phyloP scores from a whole-genome alignment of 2,888 invertebrate genomes.

The Frankliniella intonsa region DNA sequence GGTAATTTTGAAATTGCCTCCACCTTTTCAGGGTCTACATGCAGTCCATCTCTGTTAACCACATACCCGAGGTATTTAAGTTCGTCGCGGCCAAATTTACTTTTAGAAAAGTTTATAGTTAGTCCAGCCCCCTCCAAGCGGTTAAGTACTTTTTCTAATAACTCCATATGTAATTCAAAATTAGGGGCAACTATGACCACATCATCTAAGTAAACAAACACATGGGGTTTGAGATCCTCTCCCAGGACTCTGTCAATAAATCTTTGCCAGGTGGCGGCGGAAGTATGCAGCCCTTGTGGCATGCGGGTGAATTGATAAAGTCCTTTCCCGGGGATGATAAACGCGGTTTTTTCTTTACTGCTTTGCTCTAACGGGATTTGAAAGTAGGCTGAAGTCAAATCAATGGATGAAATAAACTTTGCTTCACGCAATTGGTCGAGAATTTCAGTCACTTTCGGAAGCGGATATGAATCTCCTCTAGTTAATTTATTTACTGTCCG shows the following conservation, averaged over 20 bases:
- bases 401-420: background rate
- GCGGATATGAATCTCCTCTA: slow-evolving; percentile 17
- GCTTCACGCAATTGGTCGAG: slow-evolving; percentile 19
- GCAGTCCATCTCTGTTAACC: slow-evolving; percentile 30
- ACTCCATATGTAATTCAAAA: slow-evolving; percentile 30
- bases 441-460: background rate
- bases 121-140: background rate
- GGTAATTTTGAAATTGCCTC: slow-evolving; percentile 25
- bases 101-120: slow-evolving; percentile 30
- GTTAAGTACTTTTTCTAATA: background rate
- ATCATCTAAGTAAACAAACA: slow-evolving; percentile 36
- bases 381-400: slow-evolving; percentile 1
- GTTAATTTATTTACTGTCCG: background rate
- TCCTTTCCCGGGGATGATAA: slow-evolving; percentile 23
- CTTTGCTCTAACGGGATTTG: background rate
- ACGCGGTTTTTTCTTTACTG: slow-evolving; percentile 15
- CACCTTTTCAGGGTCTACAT: slow-evolving; percentile 27
- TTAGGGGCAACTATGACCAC: slow-evolving; percentile 33
- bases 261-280: background rate
- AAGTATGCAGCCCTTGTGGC: slow-evolving; percentile 37
- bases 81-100: slow-evolving; percentile 27
- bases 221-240: slow-evolving; percentile 35
- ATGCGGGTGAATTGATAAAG: slow-evolving; percentile 36
- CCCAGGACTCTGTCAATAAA: slow-evolving; percentile 36
- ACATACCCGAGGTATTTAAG: slow-evolving; percentile 31